phyloP scores from a whole-genome alignment of 2,113 vertebrate genomes.

The Cromileptes altivelis region DNA sequence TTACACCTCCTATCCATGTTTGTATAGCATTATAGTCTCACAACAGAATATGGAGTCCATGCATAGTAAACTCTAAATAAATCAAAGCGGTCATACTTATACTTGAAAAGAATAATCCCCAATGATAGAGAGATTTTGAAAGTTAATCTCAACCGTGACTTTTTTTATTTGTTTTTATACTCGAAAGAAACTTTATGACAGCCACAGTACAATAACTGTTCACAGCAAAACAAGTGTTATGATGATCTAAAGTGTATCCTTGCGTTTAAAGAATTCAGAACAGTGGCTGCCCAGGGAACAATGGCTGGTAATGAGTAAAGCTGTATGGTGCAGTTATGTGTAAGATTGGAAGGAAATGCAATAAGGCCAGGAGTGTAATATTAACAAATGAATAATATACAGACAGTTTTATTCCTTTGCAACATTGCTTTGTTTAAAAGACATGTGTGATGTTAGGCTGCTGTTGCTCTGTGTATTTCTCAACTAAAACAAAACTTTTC shows the following conservation, averaged over 20 bases:
- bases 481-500: neutral
- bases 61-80: neutral
- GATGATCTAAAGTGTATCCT: neutral
- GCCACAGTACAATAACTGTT: slow-evolving; percentile 21
- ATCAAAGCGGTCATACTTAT: neutral
- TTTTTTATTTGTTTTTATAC: neutral
- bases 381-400: slow-evolving; percentile 1
- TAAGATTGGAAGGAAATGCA: neutral
- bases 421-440: slow-evolving; percentile 7
- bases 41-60: neutral
- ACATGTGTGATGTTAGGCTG: neutral
- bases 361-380: neutral
- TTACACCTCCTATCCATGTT: slow-evolving; percentile 10
- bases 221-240: slow-evolving; percentile 15
- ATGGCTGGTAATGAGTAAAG: slow-evolving; percentile 33
- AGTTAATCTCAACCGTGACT: neutral
- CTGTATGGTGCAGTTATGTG: neutral
- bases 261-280: slow-evolving; percentile 9
- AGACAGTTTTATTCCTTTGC: neutral
- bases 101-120: neutral
- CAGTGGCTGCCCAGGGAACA: slow-evolving; percentile 17
- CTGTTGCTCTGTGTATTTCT: neutral
- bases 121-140: neutral
- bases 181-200: slow-evolving; percentile 2
- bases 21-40: neutral